A percentile compares a stretch with the other conserved stretches of the same genome.
phyloP scores from a whole-genome alignment of 2,888 invertebrate species.

The Cephus rjabovi region DNA sequence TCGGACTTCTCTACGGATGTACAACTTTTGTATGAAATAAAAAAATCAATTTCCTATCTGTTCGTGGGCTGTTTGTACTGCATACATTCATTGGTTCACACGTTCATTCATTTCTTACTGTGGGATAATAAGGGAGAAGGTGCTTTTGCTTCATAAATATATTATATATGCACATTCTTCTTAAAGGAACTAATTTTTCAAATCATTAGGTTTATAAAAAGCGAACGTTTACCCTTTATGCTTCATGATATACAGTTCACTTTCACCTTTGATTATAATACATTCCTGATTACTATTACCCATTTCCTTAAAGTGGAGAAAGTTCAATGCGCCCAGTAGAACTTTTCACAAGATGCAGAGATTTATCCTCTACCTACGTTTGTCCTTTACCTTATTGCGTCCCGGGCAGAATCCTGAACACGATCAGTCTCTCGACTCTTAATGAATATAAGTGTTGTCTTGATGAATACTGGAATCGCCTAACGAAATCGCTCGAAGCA shows the following conservation, averaged over 20 bases:
- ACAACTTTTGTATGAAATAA: slow-evolving; percentile 50
- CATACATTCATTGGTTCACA: not conserved
- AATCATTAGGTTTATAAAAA: slow-evolving; percentile 15
- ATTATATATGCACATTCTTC: slow-evolving; percentile 1
- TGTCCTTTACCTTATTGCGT: not conserved
- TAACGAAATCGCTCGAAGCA: not conserved
- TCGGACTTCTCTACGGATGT: slow-evolving; percentile 31
- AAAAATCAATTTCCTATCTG: slow-evolving; percentile 44
- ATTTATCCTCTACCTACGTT: not conserved
- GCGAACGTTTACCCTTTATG: slow-evolving; percentile 5
- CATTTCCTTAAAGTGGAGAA: not conserved
- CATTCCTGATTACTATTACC: not conserved
- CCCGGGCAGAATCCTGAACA: not conserved
- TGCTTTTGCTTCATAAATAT: not conserved
- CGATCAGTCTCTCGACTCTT: not conserved
- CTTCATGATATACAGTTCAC: not conserved
- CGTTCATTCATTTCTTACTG: not conserved
- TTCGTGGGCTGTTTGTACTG: not conserved
- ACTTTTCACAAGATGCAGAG: not conserved
- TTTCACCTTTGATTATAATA: not conserved
- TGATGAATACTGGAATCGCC: not conserved
- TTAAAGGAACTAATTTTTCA: slow-evolving; percentile 1
- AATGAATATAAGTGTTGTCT: not conserved
- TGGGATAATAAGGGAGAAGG: not conserved
- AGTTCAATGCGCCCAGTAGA: not conserved